Base-by-base conservation (phyloP, 2,113 vertebrate genomes). In the Microtus ochrogaster region DNA sequence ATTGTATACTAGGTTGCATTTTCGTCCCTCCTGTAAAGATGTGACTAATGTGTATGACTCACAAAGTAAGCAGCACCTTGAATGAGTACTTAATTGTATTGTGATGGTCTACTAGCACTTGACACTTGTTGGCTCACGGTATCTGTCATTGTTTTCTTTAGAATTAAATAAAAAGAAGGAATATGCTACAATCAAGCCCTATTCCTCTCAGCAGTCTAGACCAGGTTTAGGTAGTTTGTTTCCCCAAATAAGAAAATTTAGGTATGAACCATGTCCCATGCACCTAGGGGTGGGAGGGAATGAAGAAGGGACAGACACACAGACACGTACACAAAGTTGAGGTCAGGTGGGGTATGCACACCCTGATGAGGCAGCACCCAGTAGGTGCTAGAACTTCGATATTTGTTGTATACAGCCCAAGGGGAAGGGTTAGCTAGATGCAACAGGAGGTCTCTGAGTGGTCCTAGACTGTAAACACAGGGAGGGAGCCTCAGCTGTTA, bases 141-240 rank as follows among this genome's bases (percentile, higher is more conserved):
- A 72, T 24, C 13, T 79, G 10, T 77, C 52, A 12, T 72, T 66
- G 65, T 36, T 95, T 81, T 47, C 41, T 81, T 90, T 82, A 70
- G 36, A 88, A 83, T 58, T 41, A 94, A 91, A 88, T 52, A 89
- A 90, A 19, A n/a, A 36, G n/a, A 93, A 93, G 72, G 49, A 89
- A 70, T 65, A 39, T 68, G 66, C 49, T 81, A 24, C 24, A 81
- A n/a, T 92, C 49, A 81, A 90, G 61, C 2, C 39, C 74, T 28
- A 65, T 74, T 55, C 39, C 44, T 5, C 44, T 90, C n/a, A 74
- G 11, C 55, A 68, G 9, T 44, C 4, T 41, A 81, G 72, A 85
- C n/a, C 44, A 11, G 63, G 8, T 89, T 70, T 84, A 70, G 36
- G 41, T 52, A 33, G 39, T 65, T 92, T 55, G 30, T 93, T 89